Conservation (phyloP, 2,113 vertebrate genomes). For the Cardinalis cardinalis region DNA sequence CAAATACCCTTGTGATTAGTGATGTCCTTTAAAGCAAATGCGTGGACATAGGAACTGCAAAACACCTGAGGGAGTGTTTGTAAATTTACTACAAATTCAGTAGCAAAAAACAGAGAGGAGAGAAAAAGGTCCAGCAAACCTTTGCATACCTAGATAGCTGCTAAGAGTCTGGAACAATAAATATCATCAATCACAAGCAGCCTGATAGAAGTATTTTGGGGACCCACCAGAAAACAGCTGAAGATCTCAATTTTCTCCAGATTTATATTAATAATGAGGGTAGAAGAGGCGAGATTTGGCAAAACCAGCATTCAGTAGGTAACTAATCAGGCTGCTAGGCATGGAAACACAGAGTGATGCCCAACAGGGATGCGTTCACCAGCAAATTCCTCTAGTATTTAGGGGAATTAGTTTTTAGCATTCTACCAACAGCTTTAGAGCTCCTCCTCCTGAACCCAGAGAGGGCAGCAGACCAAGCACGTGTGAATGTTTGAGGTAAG, state of each 20-base stretch:
- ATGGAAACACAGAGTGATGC: not conserved
- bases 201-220: not conserved
- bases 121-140: not conserved
- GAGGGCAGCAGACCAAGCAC: accelerated
- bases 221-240: not conserved
- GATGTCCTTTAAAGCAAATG: not conserved
- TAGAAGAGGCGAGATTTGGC: not conserved
- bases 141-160: not conserved
- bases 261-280: not conserved
- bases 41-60: not conserved
- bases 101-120: not conserved
- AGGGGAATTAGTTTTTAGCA: not conserved
- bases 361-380: not conserved
- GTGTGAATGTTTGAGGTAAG: accelerated
- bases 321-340: not conserved
- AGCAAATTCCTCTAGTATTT: not conserved
- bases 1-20: not conserved
- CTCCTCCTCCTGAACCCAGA: not conserved
- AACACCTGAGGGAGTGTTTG: not conserved
- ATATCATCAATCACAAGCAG: not conserved
- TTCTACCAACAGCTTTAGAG: not conserved
- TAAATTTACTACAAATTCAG: not conserved
- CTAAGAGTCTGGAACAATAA: not conserved
- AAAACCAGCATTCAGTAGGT: not conserved
- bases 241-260: not conserved